phyloP scores from a whole-genome alignment of 2,797 vertebrate species.

The Enteromius thamalakanensis region DNA sequence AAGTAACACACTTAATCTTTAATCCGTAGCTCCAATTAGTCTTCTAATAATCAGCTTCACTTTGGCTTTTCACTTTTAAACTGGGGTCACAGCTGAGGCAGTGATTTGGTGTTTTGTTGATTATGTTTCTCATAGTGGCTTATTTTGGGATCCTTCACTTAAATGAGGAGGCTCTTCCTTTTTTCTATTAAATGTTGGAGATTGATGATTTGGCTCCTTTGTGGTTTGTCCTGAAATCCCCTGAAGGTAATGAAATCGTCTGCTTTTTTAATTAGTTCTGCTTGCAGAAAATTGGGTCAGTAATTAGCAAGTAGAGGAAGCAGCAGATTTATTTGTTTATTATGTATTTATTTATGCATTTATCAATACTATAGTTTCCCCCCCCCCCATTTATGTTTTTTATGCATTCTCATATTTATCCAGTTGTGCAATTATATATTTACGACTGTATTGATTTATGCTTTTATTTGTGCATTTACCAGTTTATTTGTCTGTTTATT shows the following conservation, averaged over 20 bases:
- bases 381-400: not conserved
- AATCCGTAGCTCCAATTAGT: not conserved
- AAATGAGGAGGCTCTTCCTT: not conserved
- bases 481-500: not conserved
- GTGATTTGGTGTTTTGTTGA: not conserved
- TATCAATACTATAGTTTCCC: not conserved
- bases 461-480: not conserved
- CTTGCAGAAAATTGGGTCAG: slow-evolving; percentile 81
- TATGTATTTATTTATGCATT: slow-evolving; percentile 40
- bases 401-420: not conserved
- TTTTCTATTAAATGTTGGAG: not conserved
- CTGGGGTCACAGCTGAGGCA: not conserved
- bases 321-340: slow-evolving; percentile 72
- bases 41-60: not conserved
- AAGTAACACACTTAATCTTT: not conserved
- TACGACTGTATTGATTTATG: not conserved
- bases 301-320: slow-evolving; percentile 80
- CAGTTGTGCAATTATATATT: not conserved
- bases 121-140: not conserved
- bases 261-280: slow-evolving; percentile 84
- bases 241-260: slow-evolving; percentile 76
- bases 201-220: slow-evolving; percentile 9
- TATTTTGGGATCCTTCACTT: not conserved
- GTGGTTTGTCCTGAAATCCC: slow-evolving; percentile 58
- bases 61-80: not conserved